Evolutionary conservation across 92 coral and sea anemone species (phyloP), one percentile per base, ranked within the genome.

Genomic region (Porites cylindrica): DNA sequence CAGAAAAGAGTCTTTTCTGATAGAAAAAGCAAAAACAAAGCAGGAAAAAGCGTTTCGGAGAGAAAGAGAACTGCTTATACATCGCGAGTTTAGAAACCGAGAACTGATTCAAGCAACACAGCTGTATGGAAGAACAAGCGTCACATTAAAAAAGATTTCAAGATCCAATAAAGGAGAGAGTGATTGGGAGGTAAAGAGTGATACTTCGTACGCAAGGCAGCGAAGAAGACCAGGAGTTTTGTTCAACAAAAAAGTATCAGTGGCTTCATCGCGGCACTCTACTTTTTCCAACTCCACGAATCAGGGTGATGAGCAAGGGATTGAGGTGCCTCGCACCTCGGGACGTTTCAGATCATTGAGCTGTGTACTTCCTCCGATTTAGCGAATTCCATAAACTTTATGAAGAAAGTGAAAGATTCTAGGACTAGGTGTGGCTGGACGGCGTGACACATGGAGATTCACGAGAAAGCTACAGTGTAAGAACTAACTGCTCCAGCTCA

Each of bases 21-120:
- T 82, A 32, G 86, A 82, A 14, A 82, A 82, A 38, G 86, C 86
- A 19, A 70, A 70, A 70, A 14, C 70, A 62, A 82, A 82, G 59
- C 69, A 82, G 70, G 86, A 70, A 38, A 82, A 43, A 60, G 86
- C 86, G 1, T 82, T 82, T 72, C 24, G 24, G 56, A 70, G 78
- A 6, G 86, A 82, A 71, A 82, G 29, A 64, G 78, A 82, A 23
- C 69, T 74, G 56, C 78, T 82, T 70, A 29, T 82, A 43, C 86
- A 70, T 29, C 69, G 86, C 16, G 53, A 70, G 21, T 56, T 29
- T 19, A 82, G 20, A 58, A 58, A 50, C 8, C 77, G 70, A 58
- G 69, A 53, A 18, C 17, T 70, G 21, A 12, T 47, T 38, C 53
- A 26, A 54, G 18, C 77, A 18, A 5, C 58, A 12, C 67, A 6